These are phyloP conservation scores for Adelosebastes latens DNA, from an alignment of 2,797 vertebrate genomes.

Conservation along the genomic window DNA sequence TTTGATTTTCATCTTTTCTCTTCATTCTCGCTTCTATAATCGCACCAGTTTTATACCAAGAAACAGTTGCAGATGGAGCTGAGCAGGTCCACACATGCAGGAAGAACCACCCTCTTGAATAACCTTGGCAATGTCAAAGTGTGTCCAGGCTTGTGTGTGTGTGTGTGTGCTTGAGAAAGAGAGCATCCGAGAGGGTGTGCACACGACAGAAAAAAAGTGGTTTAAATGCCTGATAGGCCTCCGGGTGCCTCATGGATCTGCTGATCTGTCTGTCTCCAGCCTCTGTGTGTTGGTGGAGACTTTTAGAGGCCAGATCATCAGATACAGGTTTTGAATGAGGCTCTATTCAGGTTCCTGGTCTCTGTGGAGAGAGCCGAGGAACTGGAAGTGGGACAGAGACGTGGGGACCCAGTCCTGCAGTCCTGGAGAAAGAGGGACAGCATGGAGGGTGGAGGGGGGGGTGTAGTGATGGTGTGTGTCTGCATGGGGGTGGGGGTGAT, in stretches of 20 bases:
- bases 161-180: constrained; percentile 9
- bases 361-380: constrained; percentile 53
- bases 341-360: constrained; percentile 55
- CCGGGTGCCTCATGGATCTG: constrained; percentile 31
- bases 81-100: constrained; percentile 7
- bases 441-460: constrained; percentile 17
- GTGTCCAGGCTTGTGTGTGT: constrained; percentile 23
- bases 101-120: constrained; percentile 15
- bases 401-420: constrained; percentile 30
- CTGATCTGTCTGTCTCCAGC: constrained; percentile 22
- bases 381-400: constrained; percentile 63
- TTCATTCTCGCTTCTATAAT: neutral
- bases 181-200: neutral
- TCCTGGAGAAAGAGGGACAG: constrained; percentile 49
- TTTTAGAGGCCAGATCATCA: constrained; percentile 47
- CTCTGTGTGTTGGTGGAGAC: constrained; percentile 3
- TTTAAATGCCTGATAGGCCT: constrained; percentile 11
- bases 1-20: neutral
- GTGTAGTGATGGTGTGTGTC: constrained; percentile 35
- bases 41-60: neutral
- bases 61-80: constrained; percentile 17
- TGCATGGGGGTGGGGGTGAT: constrained; percentile 29
- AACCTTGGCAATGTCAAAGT: constrained; percentile 14
- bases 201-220: neutral
- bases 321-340: constrained; percentile 57